Percentiles rank a stretch among this genome's conserved stretches.
Conservation (phyloP, 2,888 invertebrate species). For the Rhorus exstirpatorius region DNA sequence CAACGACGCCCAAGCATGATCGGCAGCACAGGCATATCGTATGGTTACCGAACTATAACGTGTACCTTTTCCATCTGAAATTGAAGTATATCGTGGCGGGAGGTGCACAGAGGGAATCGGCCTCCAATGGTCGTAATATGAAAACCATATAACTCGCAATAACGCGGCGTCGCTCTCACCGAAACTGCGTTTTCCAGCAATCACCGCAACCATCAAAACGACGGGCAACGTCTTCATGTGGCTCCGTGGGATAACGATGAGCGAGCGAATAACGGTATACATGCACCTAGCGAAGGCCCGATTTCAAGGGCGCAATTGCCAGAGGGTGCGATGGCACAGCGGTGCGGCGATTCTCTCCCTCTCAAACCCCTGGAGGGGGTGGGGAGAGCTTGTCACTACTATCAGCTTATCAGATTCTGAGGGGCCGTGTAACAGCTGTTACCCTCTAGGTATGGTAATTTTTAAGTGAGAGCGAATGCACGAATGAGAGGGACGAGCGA, state of each 20-base stretch:
- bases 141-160: constrained; percentile 79
- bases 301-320: constrained; percentile 68
- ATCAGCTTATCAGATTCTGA: constrained; percentile 84
- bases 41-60: neutral
- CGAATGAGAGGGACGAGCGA: constrained; percentile 54
- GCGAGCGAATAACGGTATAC: constrained; percentile 20
- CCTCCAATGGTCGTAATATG: constrained; percentile 73
- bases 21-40: neutral
- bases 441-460: constrained; percentile 83
- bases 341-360: constrained; percentile 30
- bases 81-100: constrained; percentile 69
- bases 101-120: constrained; percentile 19
- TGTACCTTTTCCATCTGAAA: constrained; percentile 72
- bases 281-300: constrained; percentile 64
- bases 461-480: constrained; percentile 71
- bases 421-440: constrained; percentile 82
- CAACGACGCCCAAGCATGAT: neutral
- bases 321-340: constrained; percentile 53
- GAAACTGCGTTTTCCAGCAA: constrained; percentile 9
- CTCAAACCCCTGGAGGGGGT: constrained; percentile 45
- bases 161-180: constrained; percentile 73
- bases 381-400: constrained; percentile 81
- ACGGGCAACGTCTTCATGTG: constrained; percentile 42
- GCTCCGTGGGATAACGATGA: neutral
- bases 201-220: constrained; percentile 45